These are phyloP conservation scores for Balanococcus diminutus DNA, from an alignment of 2,888 invertebrate genomes.

Conservation along the genomic window DNA sequence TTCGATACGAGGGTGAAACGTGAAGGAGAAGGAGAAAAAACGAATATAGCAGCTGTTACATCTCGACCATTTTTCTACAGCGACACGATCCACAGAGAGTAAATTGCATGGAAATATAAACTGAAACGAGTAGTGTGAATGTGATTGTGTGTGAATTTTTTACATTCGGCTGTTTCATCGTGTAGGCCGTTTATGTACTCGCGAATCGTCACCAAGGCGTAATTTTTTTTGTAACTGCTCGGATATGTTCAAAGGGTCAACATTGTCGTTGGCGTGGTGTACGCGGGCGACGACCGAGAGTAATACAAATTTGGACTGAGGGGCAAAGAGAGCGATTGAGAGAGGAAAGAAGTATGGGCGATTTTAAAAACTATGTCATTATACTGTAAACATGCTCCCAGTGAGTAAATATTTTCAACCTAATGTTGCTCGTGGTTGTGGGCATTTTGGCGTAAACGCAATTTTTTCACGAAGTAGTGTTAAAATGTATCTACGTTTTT, in stretches of 20 bases:
- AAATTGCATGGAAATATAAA: conserved; percentile 17
- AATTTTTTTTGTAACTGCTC: background rate
- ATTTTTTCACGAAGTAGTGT: background rate
- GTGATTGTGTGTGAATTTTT: background rate
- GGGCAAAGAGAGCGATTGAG: background rate
- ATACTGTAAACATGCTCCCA: background rate
- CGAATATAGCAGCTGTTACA: conserved; percentile 15
- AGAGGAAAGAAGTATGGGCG: too few relatives aligned
- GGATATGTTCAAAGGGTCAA: background rate
- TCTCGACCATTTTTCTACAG: background rate
- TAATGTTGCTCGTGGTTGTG: background rate
- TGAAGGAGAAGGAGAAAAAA: background rate
- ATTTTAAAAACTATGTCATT: conserved; percentile 28
- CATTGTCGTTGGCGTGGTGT: background rate
- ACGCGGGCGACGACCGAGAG: background rate
- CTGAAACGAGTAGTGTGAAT: background rate
- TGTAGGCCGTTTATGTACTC: background rate
- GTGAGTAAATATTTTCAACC: background rate
- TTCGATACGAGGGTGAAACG: background rate
- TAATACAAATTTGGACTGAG: background rate
- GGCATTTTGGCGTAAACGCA: conserved; percentile 4
- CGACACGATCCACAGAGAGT: background rate
- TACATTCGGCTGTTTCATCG: background rate
- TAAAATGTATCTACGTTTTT: too few relatives aligned
- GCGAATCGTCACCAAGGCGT: background rate